Evolutionary conservation across 92 coral and sea anemone genomes (phyloP).

Genomic region (Phenganax stokvisi): DNA sequence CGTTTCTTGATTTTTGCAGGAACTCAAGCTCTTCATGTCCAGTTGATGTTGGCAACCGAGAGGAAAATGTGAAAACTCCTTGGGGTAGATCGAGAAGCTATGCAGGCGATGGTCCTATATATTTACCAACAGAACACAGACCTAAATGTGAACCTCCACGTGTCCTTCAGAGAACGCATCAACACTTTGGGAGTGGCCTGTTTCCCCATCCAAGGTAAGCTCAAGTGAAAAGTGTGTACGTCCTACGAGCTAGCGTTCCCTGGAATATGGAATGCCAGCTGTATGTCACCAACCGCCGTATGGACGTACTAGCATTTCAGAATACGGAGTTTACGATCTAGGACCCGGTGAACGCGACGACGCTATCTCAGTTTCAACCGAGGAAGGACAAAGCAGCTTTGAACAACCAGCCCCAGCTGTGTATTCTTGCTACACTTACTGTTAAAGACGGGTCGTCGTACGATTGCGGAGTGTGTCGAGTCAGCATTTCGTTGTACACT

Average conservation of each 20-base stretch:
- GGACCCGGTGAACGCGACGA: too few relatives aligned
- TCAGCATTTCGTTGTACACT: too few relatives aligned
- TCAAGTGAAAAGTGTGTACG: neutral
- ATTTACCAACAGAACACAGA: constrained; percentile 72
- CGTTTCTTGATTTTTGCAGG: too few relatives aligned
- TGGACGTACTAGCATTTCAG: neutral
- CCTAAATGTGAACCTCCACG: constrained; percentile 78
- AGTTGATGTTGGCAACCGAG: neutral
- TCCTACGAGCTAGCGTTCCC: too few relatives aligned
- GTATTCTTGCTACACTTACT: too few relatives aligned
- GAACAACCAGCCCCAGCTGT: too few relatives aligned
- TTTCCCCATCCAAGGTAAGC: constrained; percentile 86
- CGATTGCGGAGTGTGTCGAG: too few relatives aligned
- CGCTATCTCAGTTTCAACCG: too few relatives aligned
- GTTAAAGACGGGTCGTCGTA: too few relatives aligned
- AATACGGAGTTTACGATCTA: neutral
- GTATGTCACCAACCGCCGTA: too few relatives aligned
- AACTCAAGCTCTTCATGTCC: neutral
- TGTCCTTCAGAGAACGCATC: constrained; percentile 90
- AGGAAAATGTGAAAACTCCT: constrained; percentile 56
- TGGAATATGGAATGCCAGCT: too few relatives aligned
- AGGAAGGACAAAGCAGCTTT: too few relatives aligned
- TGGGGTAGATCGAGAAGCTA: constrained; percentile 97
- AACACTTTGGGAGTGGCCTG: constrained; percentile 90
- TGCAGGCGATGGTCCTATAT: constrained; percentile 85